Evolutionary conservation across 1,140 invertebrate species (phyloP).

Genomic region (Neodiprion pinetum): DNA sequence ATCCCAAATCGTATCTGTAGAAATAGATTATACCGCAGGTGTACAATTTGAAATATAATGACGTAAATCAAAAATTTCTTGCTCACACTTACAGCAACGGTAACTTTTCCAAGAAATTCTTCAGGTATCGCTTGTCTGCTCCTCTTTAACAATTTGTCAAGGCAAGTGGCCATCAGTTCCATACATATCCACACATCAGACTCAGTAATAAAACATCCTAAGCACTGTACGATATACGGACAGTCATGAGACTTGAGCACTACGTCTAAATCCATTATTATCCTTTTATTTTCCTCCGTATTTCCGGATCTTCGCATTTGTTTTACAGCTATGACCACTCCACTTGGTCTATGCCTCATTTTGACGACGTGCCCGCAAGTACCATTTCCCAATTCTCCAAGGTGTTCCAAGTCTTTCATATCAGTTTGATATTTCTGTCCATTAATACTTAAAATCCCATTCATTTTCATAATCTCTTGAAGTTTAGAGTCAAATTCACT

Average conservation of each 20-base stretch:
- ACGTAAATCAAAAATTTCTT: too few species aligned
- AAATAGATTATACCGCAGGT: too few species aligned
- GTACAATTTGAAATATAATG: too few species aligned
- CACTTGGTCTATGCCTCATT: constrained; percentile 89
- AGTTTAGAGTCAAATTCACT: constrained; percentile 75
- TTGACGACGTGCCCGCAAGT: constrained; percentile 98
- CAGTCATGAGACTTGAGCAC: constrained; percentile 96
- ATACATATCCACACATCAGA: constrained; percentile 91
- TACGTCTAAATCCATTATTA: constrained; percentile 98
- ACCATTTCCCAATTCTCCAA: constrained; percentile 93
- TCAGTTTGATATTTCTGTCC: constrained; percentile 82
- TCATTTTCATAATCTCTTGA: constrained; percentile 81
- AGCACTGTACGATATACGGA: constrained; percentile 95
- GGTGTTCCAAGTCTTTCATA: constrained; percentile 84
- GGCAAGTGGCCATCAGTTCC: constrained; percentile 98
- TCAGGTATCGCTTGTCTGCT: constrained; percentile 90
- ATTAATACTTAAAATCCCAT: constrained; percentile 84
- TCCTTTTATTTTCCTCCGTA: constrained; percentile 95
- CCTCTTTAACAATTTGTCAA: constrained; percentile 93
- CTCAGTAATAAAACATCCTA: constrained; percentile 96
- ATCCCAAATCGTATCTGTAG: too few species aligned
- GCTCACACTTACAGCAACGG: constrained; percentile 82
- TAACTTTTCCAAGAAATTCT: constrained; percentile 94
- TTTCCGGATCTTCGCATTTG: constrained; percentile 98
- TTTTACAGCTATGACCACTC: constrained; percentile 93